Evolutionary conservation across 2,797 vertebrate genomes (phyloP), one percentile per base, ranked within the genome.

Genomic region (Rhinophrynus dorsalis): DNA sequence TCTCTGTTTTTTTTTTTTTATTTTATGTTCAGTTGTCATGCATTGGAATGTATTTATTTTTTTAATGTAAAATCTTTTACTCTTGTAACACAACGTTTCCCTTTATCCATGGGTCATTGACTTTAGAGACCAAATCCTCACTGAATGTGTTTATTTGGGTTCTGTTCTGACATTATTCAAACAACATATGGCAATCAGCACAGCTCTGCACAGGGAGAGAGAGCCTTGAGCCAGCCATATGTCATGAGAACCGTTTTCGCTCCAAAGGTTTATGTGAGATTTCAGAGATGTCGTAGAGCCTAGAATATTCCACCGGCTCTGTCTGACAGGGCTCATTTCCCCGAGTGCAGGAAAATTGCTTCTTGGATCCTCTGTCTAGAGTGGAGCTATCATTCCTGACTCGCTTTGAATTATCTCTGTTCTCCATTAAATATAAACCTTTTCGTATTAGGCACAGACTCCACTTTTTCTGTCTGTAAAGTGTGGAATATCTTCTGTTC

Each of bases 281-380:
- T 52, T 57, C 29, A 13, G 42, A 69, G 42, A 48, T 47, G 56
- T 23, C 17, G 8, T 17, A 42, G 26, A 42, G 58, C 13, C 10
- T 21, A 10, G 37, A 54, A 56, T 54, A 26, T 59, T 73, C 55
- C 42, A 44, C 40, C 21, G 60, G 55, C 50, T 58, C 27, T 51
- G 24, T 21, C 54, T 61, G 48, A 26, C 5, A 66, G 27, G 48
- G 38, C 27, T 54, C 17, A 48, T 60, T 24, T 52, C 62, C 33
- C 74, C 9, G 33, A 77, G 73, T 48, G 63, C 62, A 59, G 45
- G 56, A 48, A 66, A 79, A 71, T 69, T 20, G 21, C 58, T 57
- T 61, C 58, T 62, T 63, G 40, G 21, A 60, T 61, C 67, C 33
- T 47, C 18, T 35, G 62, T 44, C 35, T 71, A 40, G 57, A 62